Evolutionary conservation across 35 echinoderm and acorn worm species (phyloP).

Genomic region (Apostichopus californicus): DNA sequence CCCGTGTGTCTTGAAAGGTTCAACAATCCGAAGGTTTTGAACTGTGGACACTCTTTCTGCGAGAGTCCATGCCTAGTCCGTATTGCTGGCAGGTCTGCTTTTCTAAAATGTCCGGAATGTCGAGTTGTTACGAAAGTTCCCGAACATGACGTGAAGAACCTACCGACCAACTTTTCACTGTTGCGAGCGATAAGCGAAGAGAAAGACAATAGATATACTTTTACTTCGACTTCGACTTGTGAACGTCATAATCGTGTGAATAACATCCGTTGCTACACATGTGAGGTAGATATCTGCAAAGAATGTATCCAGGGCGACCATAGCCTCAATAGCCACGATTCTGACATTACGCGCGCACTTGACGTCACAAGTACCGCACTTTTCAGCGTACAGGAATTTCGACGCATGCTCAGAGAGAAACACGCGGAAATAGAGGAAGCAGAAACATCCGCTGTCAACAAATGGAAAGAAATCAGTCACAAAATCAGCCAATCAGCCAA

Average conservation of each 20-base stretch:
- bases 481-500: not conserved
- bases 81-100: not conserved
- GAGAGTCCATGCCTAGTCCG: not conserved
- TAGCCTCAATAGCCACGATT: not conserved
- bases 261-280: not conserved
- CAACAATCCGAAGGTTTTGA: constrained; percentile 35
- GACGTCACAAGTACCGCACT: not conserved
- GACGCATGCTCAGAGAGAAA: not conserved
- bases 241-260: not conserved
- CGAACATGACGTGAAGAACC: not conserved
- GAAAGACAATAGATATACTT: not conserved
- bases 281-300: constrained; percentile 11
- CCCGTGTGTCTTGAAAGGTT: constrained; percentile 21
- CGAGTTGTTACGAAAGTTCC: constrained; percentile 9
- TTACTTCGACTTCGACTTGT: not conserved
- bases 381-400: constrained; percentile 1
- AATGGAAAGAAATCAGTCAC: not conserved
- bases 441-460: not conserved
- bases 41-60: constrained; percentile 42
- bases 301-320: not conserved
- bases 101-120: constrained; percentile 17
- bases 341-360: not conserved
- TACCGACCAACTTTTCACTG: constrained; percentile 21
- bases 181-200: constrained; percentile 12
- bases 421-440: not conserved